Percentiles rank a stretch among this genome's conserved stretches.
Evolutionary conservation across 2,888 invertebrate genomes (phyloP).

Genomic region (Athalia cordata): DNA sequence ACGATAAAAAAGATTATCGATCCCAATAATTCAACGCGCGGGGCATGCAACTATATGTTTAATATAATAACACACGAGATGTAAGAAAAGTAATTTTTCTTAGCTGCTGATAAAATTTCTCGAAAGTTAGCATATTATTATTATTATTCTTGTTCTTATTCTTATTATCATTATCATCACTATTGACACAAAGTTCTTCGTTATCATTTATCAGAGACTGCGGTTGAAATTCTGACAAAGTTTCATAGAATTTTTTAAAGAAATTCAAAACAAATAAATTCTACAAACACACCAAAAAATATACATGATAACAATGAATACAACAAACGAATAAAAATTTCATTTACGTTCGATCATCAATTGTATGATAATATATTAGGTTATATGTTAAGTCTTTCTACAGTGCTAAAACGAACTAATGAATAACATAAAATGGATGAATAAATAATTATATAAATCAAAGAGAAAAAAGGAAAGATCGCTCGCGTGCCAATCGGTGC

Average conservation of each 20-base stretch:
- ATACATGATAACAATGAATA: neutral
- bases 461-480: neutral
- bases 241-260: constrained; percentile 36
- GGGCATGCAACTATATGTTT: too few relatives aligned
- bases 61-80: too few relatives aligned
- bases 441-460: neutral
- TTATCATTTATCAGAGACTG: constrained; percentile 26
- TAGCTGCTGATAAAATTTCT: neutral
- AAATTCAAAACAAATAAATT: neutral
- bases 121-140: constrained; percentile 4
- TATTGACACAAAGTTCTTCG: neutral
- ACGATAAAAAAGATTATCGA: constrained; percentile 14
- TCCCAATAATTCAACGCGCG: neutral
- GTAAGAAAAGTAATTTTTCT: neutral
- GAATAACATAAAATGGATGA: constrained; percentile 14
- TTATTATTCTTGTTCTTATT: constrained; percentile 19
- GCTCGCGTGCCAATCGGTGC: constrained; percentile 39
- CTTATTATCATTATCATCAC: neutral
- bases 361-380: constrained; percentile 29
- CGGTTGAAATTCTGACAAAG: constrained; percentile 6
- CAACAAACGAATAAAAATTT: constrained; percentile 1
- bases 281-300: neutral
- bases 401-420: constrained; percentile 40
- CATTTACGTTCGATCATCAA: constrained; percentile 35
- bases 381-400: constrained; percentile 25